Evolutionary conservation across 2,888 invertebrate genomes (phyloP).

Genomic region (Acanthosoma haemorrhoidale): DNA sequence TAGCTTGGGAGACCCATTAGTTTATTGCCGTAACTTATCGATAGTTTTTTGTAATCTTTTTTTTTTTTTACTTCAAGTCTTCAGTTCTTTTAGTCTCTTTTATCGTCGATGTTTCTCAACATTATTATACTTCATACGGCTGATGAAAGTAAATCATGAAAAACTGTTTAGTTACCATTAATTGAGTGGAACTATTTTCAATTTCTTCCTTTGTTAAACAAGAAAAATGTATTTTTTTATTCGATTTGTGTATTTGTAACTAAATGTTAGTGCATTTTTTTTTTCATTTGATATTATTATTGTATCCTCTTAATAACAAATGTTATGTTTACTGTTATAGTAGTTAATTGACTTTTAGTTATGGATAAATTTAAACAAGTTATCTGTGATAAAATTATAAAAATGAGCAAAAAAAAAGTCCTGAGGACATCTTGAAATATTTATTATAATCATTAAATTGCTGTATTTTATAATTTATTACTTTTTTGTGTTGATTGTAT

Average conservation of each 20-base stretch:
- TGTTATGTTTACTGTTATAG: no score
- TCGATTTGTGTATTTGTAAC: no score
- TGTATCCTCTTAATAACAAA: not conserved
- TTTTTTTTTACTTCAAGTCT: not conserved
- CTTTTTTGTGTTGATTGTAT: no score
- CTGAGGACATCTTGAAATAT: no score
- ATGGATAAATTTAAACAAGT: not conserved
- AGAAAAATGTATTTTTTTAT: not conserved
- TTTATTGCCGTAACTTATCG: no score
- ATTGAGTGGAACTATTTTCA: not conserved
- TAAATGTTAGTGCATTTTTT: not conserved
- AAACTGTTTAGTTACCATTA: not conserved
- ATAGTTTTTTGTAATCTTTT: no score
- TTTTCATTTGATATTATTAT: not conserved
- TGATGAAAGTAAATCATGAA: not conserved
- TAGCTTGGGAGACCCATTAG: no score
- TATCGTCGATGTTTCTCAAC: not conserved
- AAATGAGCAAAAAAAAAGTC: not conserved
- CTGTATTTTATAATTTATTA: slow-evolving; percentile 8
- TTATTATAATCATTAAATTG: no score
- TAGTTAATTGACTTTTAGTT: no score
- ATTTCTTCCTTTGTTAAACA: not conserved
- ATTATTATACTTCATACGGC: not conserved
- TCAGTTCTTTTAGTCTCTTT: not conserved
- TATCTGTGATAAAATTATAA: slow-evolving; percentile 6